phyloP scores from a whole-genome alignment of 1,140 invertebrate species.

The Periplaneta americana region DNA sequence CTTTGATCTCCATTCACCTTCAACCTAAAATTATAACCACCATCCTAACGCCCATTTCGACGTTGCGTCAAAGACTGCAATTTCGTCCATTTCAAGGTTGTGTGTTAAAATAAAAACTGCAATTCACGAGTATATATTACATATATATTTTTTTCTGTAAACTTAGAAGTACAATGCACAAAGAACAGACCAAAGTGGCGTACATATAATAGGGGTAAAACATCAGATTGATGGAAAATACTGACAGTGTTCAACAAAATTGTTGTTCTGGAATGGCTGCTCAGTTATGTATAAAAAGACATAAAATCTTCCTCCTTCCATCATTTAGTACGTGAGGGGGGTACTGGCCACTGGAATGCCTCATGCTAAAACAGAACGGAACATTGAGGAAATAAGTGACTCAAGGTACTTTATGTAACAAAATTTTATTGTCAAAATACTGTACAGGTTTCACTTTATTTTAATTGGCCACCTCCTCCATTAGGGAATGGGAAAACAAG shows the following conservation, averaged over 20 bases:
- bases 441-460: background rate
- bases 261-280: background rate
- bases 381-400: conserved; percentile 1
- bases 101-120: background rate
- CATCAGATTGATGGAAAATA: background rate
- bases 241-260: background rate
- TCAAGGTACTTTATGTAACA: background rate
- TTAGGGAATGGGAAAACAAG: background rate
- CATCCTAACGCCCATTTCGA: too few relatives aligned
- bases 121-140: background rate
- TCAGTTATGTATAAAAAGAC: background rate
- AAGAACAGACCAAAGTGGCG: background rate
- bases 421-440: background rate
- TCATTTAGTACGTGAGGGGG: background rate
- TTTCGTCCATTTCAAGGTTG: too few relatives aligned
- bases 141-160: background rate
- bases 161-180: background rate
- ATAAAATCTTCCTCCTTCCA: background rate
- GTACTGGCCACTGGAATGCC: background rate
- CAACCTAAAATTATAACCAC: too few relatives aligned
- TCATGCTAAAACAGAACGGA: conserved; percentile 6
- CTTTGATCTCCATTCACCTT: too few relatives aligned
- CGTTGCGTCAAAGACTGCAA: too few relatives aligned
- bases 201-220: background rate
- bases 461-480: background rate